A percentile compares a stretch with the other conserved stretches of the same genome.
Evolutionary conservation across 2,113 vertebrate species (phyloP).

Genomic region (Nyctereutes procyonoides): DNA sequence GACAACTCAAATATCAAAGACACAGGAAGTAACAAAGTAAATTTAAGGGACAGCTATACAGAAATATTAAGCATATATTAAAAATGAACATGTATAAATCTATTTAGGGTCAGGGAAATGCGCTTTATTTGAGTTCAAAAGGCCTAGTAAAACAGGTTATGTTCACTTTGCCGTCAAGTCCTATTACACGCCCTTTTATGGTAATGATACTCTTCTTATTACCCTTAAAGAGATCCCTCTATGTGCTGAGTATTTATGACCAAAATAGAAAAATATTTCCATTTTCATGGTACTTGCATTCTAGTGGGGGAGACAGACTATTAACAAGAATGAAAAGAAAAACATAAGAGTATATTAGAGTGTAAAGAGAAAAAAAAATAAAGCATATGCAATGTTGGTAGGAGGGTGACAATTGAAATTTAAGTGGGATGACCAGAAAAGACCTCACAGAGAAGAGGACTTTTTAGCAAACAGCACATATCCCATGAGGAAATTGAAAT

Average conservation of each 20-base stretch:
- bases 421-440: neutral
- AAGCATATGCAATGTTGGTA: neutral
- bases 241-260: neutral
- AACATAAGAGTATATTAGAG: neutral
- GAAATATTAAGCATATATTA: neutral
- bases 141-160: neutral
- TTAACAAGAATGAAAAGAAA: neutral
- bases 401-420: neutral
- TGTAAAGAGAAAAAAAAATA: neutral
- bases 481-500: neutral
- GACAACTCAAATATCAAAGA: neutral
- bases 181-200: neutral
- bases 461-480: neutral
- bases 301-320: neutral
- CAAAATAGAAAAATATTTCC: conserved; percentile 12
- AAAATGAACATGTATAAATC: neutral
- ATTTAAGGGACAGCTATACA: neutral
- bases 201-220: neutral
- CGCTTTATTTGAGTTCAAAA: neutral
- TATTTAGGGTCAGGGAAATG: neutral
- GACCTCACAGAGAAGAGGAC: neutral
- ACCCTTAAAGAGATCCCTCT: neutral
- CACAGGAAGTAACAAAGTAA: neutral
- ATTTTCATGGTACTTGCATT: neutral
- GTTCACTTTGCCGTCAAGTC: neutral